Base-by-base conservation (phyloP, 2,113 vertebrate species). In the Sapajus apella region DNA sequence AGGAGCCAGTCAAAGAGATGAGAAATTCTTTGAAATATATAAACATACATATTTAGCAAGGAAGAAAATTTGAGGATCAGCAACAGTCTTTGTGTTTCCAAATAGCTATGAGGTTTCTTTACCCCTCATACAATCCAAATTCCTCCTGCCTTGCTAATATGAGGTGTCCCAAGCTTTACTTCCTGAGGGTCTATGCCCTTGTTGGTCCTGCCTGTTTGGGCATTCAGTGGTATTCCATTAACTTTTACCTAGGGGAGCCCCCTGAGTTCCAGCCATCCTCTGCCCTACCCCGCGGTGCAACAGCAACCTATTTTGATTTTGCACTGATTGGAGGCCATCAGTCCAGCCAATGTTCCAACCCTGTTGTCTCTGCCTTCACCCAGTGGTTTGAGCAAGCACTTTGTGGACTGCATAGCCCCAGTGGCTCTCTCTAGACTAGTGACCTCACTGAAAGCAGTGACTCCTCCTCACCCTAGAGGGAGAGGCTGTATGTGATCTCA, bases 361-460 rank as follows among this genome's bases (percentile, higher is more conserved):
- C 83, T 45, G 47, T 95, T 76, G 72, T 27, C 80, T 83, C 83
- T 30, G 61, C 47, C 75, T 58, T 83, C 70, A 40, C 83, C 61
- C 35, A 30, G 80, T 64, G 27, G 40, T 23, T 21, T 5, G 58
- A 58, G n/a, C 58, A 50, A 94, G n/a, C 20, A 52, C 35, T 80
- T 18, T 50, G 52, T 45, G 35, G 61, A 23, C 79, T 5, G 6
- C 68, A 21, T 64, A 87, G 64, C 4, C 61, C 45, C 77, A 27
- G 66, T 1, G 47, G 37, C 75, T 92, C 50, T 56, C 43, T 30
- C 64, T 70, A 81, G 79, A 95, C 94, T 50, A 89, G 75, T 20
- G 61, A 89, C 58, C 76, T 72, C n/a, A 70, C 56, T 95, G 66
- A 96, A 94, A 92, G 72, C 58, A 61, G 66, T n/a, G 89, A 18